Evolutionary conservation across 1,140 invertebrate genomes (phyloP).

Genomic region (Mya arenaria): DNA sequence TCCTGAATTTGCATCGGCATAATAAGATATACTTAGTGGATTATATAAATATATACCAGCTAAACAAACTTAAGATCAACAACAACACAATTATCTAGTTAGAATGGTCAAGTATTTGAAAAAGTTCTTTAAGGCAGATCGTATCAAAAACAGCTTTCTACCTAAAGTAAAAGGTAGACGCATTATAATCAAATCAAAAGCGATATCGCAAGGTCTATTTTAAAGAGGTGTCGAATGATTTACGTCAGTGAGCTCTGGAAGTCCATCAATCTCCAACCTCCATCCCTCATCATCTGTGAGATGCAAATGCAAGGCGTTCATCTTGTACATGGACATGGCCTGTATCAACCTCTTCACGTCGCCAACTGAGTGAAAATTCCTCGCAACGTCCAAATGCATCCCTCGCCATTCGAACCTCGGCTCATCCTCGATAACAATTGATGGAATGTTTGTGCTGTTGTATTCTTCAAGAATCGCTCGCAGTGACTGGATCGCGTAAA

Average conservation of each 20-base stretch:
- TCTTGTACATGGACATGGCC: constrained; percentile 76
- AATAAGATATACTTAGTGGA: too few species aligned
- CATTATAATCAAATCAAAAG: too few species aligned
- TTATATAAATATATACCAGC: too few species aligned
- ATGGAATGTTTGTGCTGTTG: constrained; percentile 55
- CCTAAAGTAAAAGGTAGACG: too few species aligned
- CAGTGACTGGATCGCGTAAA: constrained; percentile 69
- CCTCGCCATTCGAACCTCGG: constrained; percentile 76
- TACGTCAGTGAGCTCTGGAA: constrained; percentile 78
- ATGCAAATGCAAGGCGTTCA: constrained; percentile 79
- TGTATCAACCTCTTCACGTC: constrained; percentile 69
- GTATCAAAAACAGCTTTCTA: too few species aligned
- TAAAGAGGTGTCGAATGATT: too few species aligned
- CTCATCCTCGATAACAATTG: constrained; percentile 62
- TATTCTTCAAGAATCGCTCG: constrained; percentile 60
- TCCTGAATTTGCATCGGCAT: too few species aligned
- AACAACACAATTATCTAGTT: too few species aligned
- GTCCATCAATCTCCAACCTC: constrained; percentile 74
- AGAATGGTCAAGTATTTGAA: too few species aligned
- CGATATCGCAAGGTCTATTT: too few species aligned
- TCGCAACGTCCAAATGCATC: constrained; percentile 73
- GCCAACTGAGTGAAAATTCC: constrained; percentile 72
- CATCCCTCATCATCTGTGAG: constrained; percentile 80
- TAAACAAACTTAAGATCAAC: too few species aligned
- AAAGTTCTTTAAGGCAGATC: too few species aligned